A percentile compares a stretch with the other conserved stretches of the same genome.
Conservation (phyloP, 2,113 vertebrate species). For the Cinclus cinclus region DNA sequence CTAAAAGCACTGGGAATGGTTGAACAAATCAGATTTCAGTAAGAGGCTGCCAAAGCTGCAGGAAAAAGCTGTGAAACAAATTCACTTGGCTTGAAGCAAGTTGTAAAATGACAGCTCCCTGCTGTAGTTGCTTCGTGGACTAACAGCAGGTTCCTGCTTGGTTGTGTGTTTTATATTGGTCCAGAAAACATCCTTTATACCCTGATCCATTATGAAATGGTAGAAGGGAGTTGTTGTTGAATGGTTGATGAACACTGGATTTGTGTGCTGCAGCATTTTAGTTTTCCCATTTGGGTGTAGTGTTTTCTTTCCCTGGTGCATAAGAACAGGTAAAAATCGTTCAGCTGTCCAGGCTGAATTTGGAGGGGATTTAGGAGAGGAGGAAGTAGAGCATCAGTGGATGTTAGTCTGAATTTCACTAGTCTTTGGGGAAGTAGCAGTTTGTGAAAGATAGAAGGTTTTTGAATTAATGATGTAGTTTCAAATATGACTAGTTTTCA, state of each 20-base stretch:
- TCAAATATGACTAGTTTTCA: not conserved
- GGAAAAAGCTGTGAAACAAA: constrained; percentile 58
- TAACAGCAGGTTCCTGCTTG: constrained; percentile 51
- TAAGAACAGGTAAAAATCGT: not conserved
- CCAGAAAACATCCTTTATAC: not conserved
- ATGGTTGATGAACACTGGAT: not conserved
- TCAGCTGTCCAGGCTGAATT: not conserved
- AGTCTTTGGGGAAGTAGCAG: not conserved
- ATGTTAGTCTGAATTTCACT: not conserved
- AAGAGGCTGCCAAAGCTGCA: not conserved
- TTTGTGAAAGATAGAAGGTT: not conserved
- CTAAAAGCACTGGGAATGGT: not conserved
- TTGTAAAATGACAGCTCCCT: constrained; percentile 32
- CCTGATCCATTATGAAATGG: not conserved
- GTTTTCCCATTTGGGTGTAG: not conserved
- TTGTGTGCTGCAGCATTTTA: not conserved
- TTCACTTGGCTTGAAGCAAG: constrained; percentile 36
- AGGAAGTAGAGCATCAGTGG: not conserved
- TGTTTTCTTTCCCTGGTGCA: not conserved
- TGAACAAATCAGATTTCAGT: constrained; percentile 46
- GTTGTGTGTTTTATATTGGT: constrained; percentile 14
- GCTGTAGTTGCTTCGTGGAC: constrained; percentile 42
- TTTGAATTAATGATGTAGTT: not conserved
- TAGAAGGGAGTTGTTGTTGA: not conserved
- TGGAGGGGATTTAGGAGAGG: not conserved